Evolutionary conservation across 2,797 vertebrate genomes (phyloP), one percentile per base, ranked within the genome.

Genomic region (Lindbergichthys nudifrons): DNA sequence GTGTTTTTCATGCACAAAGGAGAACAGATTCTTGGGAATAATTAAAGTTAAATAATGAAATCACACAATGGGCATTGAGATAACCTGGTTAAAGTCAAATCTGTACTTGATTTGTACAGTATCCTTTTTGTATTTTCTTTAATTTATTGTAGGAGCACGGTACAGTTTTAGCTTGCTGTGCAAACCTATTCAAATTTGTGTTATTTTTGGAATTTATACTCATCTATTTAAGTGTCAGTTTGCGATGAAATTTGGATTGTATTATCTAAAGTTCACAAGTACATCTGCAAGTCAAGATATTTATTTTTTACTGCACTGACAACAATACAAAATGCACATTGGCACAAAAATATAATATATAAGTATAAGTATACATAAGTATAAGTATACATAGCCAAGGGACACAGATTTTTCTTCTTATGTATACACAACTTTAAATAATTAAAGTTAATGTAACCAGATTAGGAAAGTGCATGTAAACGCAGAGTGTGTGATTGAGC

Each of bases 401-500:
- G 46, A 45, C 3, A 10, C 5, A 47, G 1, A 0, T 41, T 48
- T 53, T 15, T 50, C 14, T 53, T 45, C 4, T 43, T 11, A 56
- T 58, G 60, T 21, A 18, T 21, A 18, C 16, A 57, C 14, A 18
- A 45, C 15, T 30, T 43, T 15, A 10, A 43, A 73, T 50, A 56
- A 39, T 48, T 65, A 2, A 45, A 56, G 4, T 23, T 36, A 68
- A 64, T 68, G 50, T 62, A 51, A 42, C 66, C 47, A 26, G 0
- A 14, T 63, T 32, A n/a, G 2, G 3, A 65, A 77, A 52, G 53
- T 76, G 75, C 59, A 57, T 36, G 57, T 70, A 70, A 84, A 79
- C 2, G 1, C 32, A 14, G 11, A 52, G 43, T 61, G 79, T 80
- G 76, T 87, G 82, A 90, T 81, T 87, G 87, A 87, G 79, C 76